Conservation (phyloP, 2,888 invertebrate genomes). For the Pseudococcus jackbeardsleyi region DNA sequence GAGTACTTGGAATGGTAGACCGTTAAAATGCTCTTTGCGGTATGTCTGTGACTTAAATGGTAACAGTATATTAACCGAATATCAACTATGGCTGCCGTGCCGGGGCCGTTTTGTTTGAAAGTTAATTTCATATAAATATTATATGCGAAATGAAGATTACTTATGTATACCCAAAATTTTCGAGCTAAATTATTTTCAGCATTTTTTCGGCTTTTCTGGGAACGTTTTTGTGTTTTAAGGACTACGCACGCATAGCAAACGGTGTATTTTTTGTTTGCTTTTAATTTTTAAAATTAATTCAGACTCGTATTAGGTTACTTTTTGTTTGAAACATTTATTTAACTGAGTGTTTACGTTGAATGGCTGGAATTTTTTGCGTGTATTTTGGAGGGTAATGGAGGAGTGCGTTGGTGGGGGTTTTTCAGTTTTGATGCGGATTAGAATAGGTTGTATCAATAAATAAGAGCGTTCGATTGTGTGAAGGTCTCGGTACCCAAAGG, state of each 20-base stretch:
- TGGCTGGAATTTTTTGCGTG: neutral
- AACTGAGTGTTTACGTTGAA: neutral
- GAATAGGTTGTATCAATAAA: neutral
- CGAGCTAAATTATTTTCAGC: neutral
- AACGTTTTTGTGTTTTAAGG: neutral
- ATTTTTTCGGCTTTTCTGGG: too few species aligned
- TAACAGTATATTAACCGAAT: neutral
- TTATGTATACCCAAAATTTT: neutral
- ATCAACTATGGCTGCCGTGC: neutral
- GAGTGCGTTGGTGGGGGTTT: neutral
- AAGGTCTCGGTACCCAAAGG: too few species aligned
- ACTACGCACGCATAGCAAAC: neutral
- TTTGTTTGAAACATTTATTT: constrained; percentile 1
- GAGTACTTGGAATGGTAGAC: neutral
- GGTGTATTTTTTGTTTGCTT: neutral
- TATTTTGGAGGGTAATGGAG: neutral
- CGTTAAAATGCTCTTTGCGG: neutral
- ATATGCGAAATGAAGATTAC: neutral
- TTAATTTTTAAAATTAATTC: constrained; percentile 28
- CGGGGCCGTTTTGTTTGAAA: neutral
- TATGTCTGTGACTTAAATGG: neutral
- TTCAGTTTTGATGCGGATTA: neutral
- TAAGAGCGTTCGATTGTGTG: too few species aligned
- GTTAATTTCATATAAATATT: constrained; percentile 18
- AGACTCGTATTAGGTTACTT: neutral